A percentile compares a stretch with the other conserved stretches of the same genome.
Evolutionary conservation across 2,113 vertebrate species (phyloP).

Genomic region (Formicarius rufipectus): DNA sequence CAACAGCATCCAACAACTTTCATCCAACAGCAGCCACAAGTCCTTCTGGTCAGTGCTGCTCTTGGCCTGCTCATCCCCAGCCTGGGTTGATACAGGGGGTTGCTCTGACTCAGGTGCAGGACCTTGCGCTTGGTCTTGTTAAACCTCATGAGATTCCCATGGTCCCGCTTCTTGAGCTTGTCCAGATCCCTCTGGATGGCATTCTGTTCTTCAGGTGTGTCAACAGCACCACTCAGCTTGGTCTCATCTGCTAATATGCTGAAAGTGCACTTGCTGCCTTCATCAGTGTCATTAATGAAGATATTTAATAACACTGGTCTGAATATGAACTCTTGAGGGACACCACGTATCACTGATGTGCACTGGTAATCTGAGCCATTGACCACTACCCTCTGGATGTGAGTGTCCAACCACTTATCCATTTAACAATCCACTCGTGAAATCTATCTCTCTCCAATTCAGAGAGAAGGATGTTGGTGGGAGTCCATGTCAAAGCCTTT

Average conservation of each 20-base stretch:
- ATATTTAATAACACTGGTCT: background rate
- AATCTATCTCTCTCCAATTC: no score
- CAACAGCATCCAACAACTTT: no score
- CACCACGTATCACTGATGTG: background rate
- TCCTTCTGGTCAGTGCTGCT: background rate
- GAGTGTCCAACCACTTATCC: background rate
- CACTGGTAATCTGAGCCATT: background rate
- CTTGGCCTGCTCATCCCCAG: rapidly evolving
- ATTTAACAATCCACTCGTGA: background rate
- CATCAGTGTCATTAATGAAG: background rate
- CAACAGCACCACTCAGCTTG: background rate
- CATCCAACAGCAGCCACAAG: background rate
- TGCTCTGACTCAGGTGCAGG: background rate
- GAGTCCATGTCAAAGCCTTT: background rate
- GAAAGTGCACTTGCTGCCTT: background rate
- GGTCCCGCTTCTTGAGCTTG: background rate
- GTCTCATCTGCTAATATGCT: background rate
- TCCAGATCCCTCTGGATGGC: background rate
- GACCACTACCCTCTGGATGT: background rate
- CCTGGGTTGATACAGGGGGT: rapidly evolving
- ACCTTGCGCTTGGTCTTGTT: background rate
- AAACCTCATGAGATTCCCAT: background rate
- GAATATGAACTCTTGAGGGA: background rate
- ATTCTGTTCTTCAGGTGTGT: background rate
- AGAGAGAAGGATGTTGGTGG: background rate